phyloP scores from a whole-genome alignment of 2,888 invertebrate genomes.

The Nyleta sp. region DNA sequence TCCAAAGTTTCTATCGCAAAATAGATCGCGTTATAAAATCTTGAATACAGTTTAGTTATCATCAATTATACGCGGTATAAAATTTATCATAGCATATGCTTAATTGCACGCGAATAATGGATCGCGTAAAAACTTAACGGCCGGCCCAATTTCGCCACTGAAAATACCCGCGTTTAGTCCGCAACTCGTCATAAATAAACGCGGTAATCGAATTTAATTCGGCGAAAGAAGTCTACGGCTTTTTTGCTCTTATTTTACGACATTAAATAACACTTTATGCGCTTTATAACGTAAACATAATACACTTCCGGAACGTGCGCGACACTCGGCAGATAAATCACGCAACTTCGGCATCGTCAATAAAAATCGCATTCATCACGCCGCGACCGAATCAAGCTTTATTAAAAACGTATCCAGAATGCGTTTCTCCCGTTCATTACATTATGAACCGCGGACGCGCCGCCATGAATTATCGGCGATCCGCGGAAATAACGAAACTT shows the following conservation, averaged over 20 bases:
- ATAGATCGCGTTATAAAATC: background rate
- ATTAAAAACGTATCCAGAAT: constrained; percentile 31
- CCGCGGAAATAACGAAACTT: background rate
- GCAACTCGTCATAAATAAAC: background rate
- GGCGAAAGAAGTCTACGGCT: constrained; percentile 7
- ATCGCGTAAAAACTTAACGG: background rate
- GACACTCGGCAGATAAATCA: constrained; percentile 35
- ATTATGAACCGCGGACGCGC: background rate
- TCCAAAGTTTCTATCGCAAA: background rate
- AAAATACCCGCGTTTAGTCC: background rate
- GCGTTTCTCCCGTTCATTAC: constrained; percentile 2
- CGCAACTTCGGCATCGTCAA: constrained; percentile 28
- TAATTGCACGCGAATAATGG: constrained; percentile 10
- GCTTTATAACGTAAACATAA: constrained; percentile 27
- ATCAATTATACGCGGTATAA: background rate
- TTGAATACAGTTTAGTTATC: constrained; percentile 1
- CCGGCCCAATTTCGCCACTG: background rate
- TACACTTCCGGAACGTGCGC: constrained; percentile 3
- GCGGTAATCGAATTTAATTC: constrained; percentile 20
- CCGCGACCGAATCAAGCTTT: constrained; percentile 27
- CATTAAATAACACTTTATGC: constrained; percentile 19
- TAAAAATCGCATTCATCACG: constrained; percentile 39
- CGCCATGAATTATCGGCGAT: background rate
- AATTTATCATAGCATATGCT: background rate
- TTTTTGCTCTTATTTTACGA: constrained; percentile 7